Base-by-base conservation (phyloP, 2,113 vertebrate species). In the Pomatorhinus ruficollis region DNA sequence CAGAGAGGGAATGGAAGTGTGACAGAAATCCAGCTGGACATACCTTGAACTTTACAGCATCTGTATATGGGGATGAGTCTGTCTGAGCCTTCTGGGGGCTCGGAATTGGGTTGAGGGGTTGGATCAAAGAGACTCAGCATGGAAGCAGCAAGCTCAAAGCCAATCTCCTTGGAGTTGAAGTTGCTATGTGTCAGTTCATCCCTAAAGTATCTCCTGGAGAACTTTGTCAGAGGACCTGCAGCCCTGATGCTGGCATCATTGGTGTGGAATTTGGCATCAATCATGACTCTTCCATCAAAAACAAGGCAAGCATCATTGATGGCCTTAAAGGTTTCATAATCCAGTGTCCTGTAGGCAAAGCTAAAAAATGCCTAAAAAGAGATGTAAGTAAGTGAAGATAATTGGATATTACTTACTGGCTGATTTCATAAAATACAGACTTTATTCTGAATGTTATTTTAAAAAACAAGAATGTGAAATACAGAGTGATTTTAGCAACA, bases 161-260 rank as follows among this genome's bases (percentile, higher is more conserved):
- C 99, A 65, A 99, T 96, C 92, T 99, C 99, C 92, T 97, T 98
- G 45, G 99, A 99, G 97, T 64, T 99, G 97, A 99, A 99, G 96
- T 95, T 94, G 85, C 89, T 97, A 63, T 99, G 98, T 39, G 98
- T 97, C 98, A 98, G 98, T 24, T 98, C 97, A 15, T 98, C 98
- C 8, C 97, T 92, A 28, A 98, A 97, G 77, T 99, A 99, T 33
- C 96, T 90, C 33, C 98, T 98, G 80, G 99, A 98, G 97, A 98
- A 99, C 71, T 99, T 99, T 52, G 99, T 99, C 84, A 99, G 97
- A n/a, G 99, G 97, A 15, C 99, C 99, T 5, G 99, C 99, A 7
- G 98, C 99, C 66, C 95, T 97, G 91, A 99, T 98, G 78, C 96
- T 87, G 22, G 91, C 31, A 85, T 99, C 99, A 2, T 97, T 99